Base-by-base conservation (phyloP, 2,888 invertebrate species). In the Philonicus albiceps region DNA sequence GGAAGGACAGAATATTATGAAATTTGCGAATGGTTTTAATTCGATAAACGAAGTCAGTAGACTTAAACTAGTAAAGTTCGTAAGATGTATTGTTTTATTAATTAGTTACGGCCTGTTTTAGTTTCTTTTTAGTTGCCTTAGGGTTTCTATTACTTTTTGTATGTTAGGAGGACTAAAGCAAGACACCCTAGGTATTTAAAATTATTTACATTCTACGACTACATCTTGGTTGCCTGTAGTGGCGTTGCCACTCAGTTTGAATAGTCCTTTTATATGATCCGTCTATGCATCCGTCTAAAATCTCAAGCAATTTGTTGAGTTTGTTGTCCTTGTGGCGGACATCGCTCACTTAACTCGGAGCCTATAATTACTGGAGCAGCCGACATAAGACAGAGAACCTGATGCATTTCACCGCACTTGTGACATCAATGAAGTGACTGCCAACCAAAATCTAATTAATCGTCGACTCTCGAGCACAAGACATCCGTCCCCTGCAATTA, bases 361-460 rank as follows among this genome's bases (percentile, higher is more conserved):
- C 83, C 72, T 40, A 83, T 83, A 83, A 83, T 72, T 72, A 64
- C 83, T 72, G 37, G 19, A 37, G 34, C 64, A 64, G n/a, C 11
- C 37, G n/a, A 72, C 22, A 64, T 37, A 83, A 83, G 83, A 83
- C 72, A 72, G 49, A 83, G 22, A 16, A 64, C 64, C 64, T 83
- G 83, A 83, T 83, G 72, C 83, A 83, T 55, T 37, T 37, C 34
- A 55, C 83, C 55, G 72, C 83, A 83, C 49, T 55, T 37, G 55
- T 83, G 83, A 83, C 83, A 83, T 83, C 37, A 30, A 83, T 83
- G 83, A 83, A 83, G 64, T 83, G 34, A 83, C 83, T 83, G 64
- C 37, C 37, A 72, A 64, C 83, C 83, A 8, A 72, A 72, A 83
- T 72, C 83, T 83, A 83, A 83, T 83, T 83, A 83, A 83, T 83